phyloP scores from a whole-genome alignment of 1,140 invertebrate genomes.

The Dinoponera quadriceps region DNA sequence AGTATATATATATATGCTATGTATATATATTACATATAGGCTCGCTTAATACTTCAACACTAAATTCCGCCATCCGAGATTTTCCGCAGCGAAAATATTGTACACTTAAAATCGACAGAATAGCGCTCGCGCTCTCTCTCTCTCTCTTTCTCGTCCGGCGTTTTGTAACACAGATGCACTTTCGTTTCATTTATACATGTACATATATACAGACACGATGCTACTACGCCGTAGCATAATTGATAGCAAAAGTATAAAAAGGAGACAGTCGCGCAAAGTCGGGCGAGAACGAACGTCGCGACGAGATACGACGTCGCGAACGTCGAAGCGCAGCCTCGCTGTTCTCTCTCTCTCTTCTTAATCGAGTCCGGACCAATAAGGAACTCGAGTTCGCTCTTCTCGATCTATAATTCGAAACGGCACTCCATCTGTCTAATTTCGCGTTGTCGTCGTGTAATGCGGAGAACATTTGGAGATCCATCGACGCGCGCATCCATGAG shows the following conservation, averaged over 20 bases:
- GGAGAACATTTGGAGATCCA: too few relatives aligned
- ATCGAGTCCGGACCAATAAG: neutral
- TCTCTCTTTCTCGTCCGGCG: conserved; percentile 48
- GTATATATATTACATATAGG: conserved; percentile 73
- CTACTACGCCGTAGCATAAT: conserved; percentile 52
- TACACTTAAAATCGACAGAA: conserved; percentile 54
- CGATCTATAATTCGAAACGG: too few relatives aligned
- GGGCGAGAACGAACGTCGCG: neutral
- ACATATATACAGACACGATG: conserved; percentile 43
- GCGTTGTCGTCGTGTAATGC: too few relatives aligned
- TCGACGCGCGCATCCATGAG: too few relatives aligned
- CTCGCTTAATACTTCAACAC: conserved; percentile 70
- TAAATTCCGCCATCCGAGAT: conserved; percentile 59
- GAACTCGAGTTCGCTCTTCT: neutral
- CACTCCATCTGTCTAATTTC: too few relatives aligned
- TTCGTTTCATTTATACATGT: conserved; percentile 59
- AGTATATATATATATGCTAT: conserved; percentile 64
- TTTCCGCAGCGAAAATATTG: conserved; percentile 29
- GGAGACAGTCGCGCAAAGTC: conserved; percentile 27
- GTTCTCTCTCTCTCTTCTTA: neutral
- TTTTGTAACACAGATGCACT: conserved; percentile 64
- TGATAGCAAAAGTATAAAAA: conserved; percentile 66
- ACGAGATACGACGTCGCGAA: neutral
- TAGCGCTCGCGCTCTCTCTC: too few relatives aligned
- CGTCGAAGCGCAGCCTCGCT: neutral